These are phyloP conservation scores for Papilio polytes DNA, from an alignment of 1,140 invertebrate genomes.

Conservation along the genomic window DNA sequence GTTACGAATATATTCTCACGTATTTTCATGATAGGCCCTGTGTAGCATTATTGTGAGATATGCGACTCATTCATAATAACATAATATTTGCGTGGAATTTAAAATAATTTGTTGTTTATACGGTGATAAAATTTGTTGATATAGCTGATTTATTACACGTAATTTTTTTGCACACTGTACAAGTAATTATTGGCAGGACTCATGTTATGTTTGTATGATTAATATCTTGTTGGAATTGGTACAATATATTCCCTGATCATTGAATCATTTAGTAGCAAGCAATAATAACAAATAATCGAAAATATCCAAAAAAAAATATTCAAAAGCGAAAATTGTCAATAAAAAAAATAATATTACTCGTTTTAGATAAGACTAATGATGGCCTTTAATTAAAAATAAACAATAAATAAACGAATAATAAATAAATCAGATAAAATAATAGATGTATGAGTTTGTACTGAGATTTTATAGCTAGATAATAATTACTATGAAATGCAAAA, in stretches of 20 bases:
- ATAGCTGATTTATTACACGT: neutral
- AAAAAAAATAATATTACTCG: constrained; percentile 27
- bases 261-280: constrained; percentile 7
- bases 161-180: neutral
- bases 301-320: constrained; percentile 34
- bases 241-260: neutral
- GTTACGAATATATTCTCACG: too few relatives aligned
- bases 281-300: constrained; percentile 6
- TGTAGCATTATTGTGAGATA: neutral
- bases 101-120: neutral
- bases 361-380: constrained; percentile 19
- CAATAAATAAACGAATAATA: too few relatives aligned
- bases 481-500: too few relatives aligned
- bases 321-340: constrained; percentile 22
- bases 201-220: neutral
- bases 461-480: too few relatives aligned
- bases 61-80: neutral
- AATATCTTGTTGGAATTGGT: neutral
- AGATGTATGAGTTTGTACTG: too few relatives aligned
- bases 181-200: neutral
- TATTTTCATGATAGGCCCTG: too few relatives aligned
- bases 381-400: neutral
- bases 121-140: neutral
- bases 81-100: neutral
- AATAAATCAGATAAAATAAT: too few relatives aligned